phyloP scores from a whole-genome alignment of 2,888 invertebrate genomes.

The Eupsilia transversa region DNA sequence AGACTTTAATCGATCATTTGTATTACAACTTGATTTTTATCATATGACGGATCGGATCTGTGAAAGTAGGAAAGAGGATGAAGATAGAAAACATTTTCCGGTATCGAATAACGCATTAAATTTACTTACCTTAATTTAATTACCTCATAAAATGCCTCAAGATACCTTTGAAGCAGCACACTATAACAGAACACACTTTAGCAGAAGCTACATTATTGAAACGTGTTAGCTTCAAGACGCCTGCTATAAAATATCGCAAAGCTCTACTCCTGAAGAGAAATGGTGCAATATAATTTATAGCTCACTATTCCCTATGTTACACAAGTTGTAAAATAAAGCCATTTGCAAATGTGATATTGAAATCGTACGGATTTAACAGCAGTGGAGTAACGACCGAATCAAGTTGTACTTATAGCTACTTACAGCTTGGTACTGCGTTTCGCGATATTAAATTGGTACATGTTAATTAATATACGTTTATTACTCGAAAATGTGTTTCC shows the following conservation, averaged over 20 bases:
- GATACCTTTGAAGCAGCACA: neutral
- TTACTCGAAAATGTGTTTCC: slow-evolving; percentile 46
- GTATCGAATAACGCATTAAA: neutral
- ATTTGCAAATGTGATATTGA: slow-evolving; percentile 54
- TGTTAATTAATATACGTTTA: slow-evolving; percentile 46
- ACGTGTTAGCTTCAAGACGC: slow-evolving; percentile 8
- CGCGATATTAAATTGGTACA: slow-evolving; percentile 28
- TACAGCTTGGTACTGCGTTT: slow-evolving; percentile 16
- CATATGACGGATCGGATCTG: slow-evolving; percentile 66
- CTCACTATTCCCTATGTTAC: slow-evolving; percentile 19
- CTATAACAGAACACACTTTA: too few species aligned
- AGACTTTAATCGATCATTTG: slow-evolving; percentile 80
- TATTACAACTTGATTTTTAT: slow-evolving; percentile 81
- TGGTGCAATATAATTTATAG: slow-evolving; percentile 40
- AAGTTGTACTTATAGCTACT: slow-evolving; percentile 8
- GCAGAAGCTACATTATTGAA: slow-evolving; percentile 1
- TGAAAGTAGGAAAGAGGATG: neutral
- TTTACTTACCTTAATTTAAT: too few species aligned
- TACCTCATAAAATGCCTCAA: neutral
- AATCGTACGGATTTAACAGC: slow-evolving; percentile 35
- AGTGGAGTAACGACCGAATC: slow-evolving; percentile 26
- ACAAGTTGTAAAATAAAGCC: slow-evolving; percentile 42
- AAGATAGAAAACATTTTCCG: slow-evolving; percentile 11
- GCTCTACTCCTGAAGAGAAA: slow-evolving; percentile 21
- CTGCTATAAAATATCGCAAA: slow-evolving; percentile 1